Percentiles rank a stretch among this genome's conserved stretches.
These are phyloP conservation scores for Iphiclides podalirius DNA, from an alignment of 2,888 invertebrate genomes.

Conservation along the genomic window DNA sequence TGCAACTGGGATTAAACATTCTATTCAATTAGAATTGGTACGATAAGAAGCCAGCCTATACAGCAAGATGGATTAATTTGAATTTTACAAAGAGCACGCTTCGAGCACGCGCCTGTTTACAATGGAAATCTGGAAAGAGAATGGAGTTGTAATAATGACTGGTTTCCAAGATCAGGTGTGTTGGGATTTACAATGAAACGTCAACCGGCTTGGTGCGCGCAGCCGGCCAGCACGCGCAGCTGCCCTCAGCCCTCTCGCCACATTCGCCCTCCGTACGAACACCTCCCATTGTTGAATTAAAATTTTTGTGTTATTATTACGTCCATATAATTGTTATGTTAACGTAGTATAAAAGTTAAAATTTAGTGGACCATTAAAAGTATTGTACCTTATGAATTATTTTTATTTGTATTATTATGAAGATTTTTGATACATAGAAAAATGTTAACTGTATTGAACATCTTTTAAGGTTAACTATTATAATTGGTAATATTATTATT, in stretches of 20 bases:
- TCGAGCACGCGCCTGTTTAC: conserved; percentile 50
- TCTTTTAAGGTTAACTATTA: too few relatives aligned
- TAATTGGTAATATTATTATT: too few relatives aligned
- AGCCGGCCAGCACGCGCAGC: conserved; percentile 71
- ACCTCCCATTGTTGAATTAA: conserved; percentile 22
- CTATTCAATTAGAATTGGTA: background rate
- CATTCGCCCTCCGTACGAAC: conserved; percentile 38
- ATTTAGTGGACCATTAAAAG: background rate
- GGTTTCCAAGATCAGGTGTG: conserved; percentile 72
- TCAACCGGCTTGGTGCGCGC: conserved; percentile 59
- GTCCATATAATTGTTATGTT: conserved; percentile 19
- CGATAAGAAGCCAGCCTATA: too few relatives aligned
- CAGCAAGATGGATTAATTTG: too few relatives aligned
- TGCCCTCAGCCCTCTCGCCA: conserved; percentile 55
- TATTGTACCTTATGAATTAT: background rate
- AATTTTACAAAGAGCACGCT: conserved; percentile 34
- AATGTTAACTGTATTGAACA: too few relatives aligned
- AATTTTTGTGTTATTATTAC: conserved; percentile 21
- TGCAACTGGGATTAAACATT: too few relatives aligned
- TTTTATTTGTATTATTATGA: too few relatives aligned
- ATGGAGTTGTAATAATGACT: conserved; percentile 65
- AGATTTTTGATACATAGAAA: too few relatives aligned
- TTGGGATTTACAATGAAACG: conserved; percentile 69
- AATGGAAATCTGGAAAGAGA: conserved; percentile 50
- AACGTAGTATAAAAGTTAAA: conserved; percentile 5